phyloP scores from a whole-genome alignment of 2,113 vertebrate species.

The Boleophthalmus pectinirostris region DNA sequence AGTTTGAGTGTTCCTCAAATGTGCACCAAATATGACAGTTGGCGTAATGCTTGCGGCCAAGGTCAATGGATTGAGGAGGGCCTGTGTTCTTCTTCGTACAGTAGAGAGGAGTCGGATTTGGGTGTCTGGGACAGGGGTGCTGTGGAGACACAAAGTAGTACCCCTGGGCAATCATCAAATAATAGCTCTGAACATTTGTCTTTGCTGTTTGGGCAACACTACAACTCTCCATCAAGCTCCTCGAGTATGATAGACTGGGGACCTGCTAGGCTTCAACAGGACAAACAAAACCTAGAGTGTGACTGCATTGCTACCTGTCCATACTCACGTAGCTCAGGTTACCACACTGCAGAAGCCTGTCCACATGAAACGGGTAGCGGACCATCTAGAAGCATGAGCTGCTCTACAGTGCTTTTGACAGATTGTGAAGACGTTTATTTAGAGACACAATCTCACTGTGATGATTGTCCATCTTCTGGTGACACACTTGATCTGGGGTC shows the following conservation, averaged over 20 bases:
- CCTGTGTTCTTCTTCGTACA: conserved; percentile 67
- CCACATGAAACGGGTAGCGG: conserved; percentile 59
- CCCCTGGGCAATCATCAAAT: conserved; percentile 65
- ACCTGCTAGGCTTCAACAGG: conserved; percentile 23
- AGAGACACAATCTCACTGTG: conserved; percentile 58
- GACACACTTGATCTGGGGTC: conserved; percentile 65
- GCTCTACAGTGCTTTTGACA: conserved; percentile 71
- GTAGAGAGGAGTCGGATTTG: conserved; percentile 49
- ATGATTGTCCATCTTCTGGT: conserved; percentile 57
- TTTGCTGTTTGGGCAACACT: conserved; percentile 69
- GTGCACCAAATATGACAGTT: conserved; percentile 33
- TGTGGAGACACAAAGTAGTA: conserved; percentile 67
- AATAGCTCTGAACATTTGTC: conserved; percentile 78
- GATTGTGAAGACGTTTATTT: conserved; percentile 68
- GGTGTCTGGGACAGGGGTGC: conserved; percentile 57
- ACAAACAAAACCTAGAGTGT: conserved; percentile 52
- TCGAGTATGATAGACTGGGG: conserved; percentile 61
- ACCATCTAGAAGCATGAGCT: conserved; percentile 72
- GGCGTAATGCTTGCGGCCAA: conserved; percentile 60
- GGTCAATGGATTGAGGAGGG: conserved; percentile 74
- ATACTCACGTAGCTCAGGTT: conserved; percentile 73
- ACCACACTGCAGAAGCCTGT: conserved; percentile 69
- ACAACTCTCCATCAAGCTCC: conserved; percentile 64
- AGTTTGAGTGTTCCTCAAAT: conserved; percentile 58
- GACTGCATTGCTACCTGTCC: conserved; percentile 68